Evolutionary conservation across 2,797 vertebrate genomes (phyloP), one percentile per base, ranked within the genome.

Genomic region (Scolopax bukidnonensis): DNA sequence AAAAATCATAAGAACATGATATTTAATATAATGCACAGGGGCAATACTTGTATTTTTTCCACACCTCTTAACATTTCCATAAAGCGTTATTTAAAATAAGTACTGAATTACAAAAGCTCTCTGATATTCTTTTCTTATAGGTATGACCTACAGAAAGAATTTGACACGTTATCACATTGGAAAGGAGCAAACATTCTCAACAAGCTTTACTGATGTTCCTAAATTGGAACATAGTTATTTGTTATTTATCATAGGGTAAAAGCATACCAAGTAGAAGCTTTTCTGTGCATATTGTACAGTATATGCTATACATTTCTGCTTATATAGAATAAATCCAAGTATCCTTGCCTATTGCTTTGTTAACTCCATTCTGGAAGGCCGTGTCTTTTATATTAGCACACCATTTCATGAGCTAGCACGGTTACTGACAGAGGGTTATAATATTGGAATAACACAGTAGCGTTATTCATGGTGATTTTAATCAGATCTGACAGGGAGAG

Each of bases 401-500:
- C 43, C 3, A 30, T 0, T 0, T 69, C n/a, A 61, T 17, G 36
- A 87, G 20, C 45, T 36, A 78, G 47, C 6, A 25, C 6, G 11
- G 32, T 24, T 63, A 56, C 56, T 10, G 4, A 56, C 43, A 24
- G 12, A 54, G 54, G 28, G 24, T 84, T 86, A 51, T 40, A 32
- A 73, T n/a, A 30, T 45, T 84, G 76, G 50, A 84, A 51, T 76
- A 90, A 69, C 51, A 76, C 27, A 45, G 50, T 17, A 57, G 25
- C 32, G 64, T 77, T 80, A 63, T 23, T 79, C 77, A 59, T 63
- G 51, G 16, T 60, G 70, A 84, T 65, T 84, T 25, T 95, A 77
- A 92, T 63, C 27, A 2, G 20, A 70, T 67, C 51, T 94, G 88
- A 93, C 48, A 74, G 25, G 19, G 28, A 69, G 3, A 73, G 63